These are phyloP conservation scores for Prionchulus punctatus DNA, from an alignment of 2,888 invertebrate genomes.

Conservation along the genomic window DNA sequence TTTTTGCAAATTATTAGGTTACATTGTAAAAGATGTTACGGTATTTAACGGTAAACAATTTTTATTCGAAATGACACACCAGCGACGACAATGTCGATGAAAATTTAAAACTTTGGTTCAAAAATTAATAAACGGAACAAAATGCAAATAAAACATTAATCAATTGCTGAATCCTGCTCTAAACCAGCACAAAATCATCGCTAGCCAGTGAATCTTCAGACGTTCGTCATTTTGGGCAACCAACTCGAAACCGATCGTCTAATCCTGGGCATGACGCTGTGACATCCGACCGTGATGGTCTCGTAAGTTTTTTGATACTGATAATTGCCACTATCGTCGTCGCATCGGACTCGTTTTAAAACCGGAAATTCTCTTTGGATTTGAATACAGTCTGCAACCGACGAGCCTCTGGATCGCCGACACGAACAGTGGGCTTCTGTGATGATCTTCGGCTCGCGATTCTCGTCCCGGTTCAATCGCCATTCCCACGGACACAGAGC, in stretches of 20 bases:
- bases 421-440: conserved; percentile 25
- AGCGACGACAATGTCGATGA: no score
- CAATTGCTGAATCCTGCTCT: no score
- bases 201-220: no score
- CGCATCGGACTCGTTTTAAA: conserved; percentile 19
- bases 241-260: no score
- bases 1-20: no score
- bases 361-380: conserved; percentile 23
- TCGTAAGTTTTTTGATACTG: conserved; percentile 14
- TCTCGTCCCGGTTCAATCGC: conserved; percentile 23
- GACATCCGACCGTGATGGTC: conserved; percentile 24
- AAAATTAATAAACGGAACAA: no score
- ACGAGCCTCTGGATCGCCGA: conserved; percentile 21
- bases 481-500: conserved; percentile 11
- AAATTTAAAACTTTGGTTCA: no score
- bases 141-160: no score
- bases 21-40: no score
- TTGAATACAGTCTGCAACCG: conserved; percentile 20
- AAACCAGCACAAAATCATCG: no score
- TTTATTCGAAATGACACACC: no score
- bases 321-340: conserved; percentile 17
- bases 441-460: conserved; percentile 24
- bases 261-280: conserved; percentile 12
- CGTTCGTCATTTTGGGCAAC: neutral
- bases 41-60: no score